Evolutionary conservation across 2,888 invertebrate genomes (phyloP).

Genomic region (Pterostichus madidus): DNA sequence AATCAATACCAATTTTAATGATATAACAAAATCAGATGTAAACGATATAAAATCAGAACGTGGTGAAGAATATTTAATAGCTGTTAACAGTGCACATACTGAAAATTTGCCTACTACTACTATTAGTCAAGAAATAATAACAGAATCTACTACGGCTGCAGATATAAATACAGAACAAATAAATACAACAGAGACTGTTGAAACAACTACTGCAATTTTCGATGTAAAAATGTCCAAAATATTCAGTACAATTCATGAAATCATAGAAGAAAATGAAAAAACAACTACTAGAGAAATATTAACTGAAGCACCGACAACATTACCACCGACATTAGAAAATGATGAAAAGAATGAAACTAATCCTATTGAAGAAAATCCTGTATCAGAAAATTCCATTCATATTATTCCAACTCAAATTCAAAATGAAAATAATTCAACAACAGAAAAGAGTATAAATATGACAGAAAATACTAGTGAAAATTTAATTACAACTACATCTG

Average conservation of each 20-base stretch:
- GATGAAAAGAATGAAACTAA: slow-evolving; percentile 79
- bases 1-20: background rate
- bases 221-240: slow-evolving; percentile 64
- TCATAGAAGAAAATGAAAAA: slow-evolving; percentile 72
- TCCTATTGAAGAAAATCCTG: slow-evolving; percentile 76
- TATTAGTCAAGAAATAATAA: background rate
- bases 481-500: slow-evolving; percentile 23
- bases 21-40: slow-evolving; percentile 27
- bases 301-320: slow-evolving; percentile 72
- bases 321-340: slow-evolving; percentile 78
- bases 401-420: slow-evolving; percentile 70
- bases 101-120: slow-evolving; percentile 5
- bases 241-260: slow-evolving; percentile 66
- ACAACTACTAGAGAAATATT: slow-evolving; percentile 66
- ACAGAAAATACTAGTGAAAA: slow-evolving; percentile 56
- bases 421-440: background rate
- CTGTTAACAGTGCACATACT: background rate
- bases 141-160: background rate
- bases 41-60: slow-evolving; percentile 34
- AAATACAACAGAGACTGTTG: slow-evolving; percentile 43
- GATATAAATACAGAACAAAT: background rate
- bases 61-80: slow-evolving; percentile 14
- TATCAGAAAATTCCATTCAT: slow-evolving; percentile 70
- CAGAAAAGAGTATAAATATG: background rate
- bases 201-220: slow-evolving; percentile 46